A percentile compares a stretch with the other conserved stretches of the same genome.
These are phyloP conservation scores for Diaprepes abbreviatus DNA, from an alignment of 2,888 invertebrate species.

Conservation along the genomic window DNA sequence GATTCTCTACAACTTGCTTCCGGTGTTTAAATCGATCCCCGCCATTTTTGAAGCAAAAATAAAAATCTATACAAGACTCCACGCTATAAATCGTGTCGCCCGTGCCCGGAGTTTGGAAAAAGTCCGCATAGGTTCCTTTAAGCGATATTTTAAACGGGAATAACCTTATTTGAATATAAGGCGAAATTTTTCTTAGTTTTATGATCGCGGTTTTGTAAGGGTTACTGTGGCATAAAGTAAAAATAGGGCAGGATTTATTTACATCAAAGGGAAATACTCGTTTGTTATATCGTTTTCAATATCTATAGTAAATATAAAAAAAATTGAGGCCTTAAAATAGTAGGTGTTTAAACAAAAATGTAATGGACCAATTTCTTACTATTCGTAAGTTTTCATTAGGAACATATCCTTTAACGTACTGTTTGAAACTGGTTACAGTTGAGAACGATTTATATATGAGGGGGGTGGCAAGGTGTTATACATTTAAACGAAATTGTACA, in stretches of 20 bases:
- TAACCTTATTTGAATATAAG: constrained; percentile 34
- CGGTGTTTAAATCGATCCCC: constrained; percentile 58
- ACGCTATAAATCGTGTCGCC: constrained; percentile 39
- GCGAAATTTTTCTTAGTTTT: constrained; percentile 29
- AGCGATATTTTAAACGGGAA: constrained; percentile 31
- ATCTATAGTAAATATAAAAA: too few species aligned
- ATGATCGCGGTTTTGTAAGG: constrained; percentile 5
- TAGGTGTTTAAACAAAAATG: too few species aligned
- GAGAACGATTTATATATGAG: too few species aligned
- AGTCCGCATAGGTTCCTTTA: constrained; percentile 36
- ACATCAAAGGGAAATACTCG: not conserved
- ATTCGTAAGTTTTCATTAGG: too few species aligned
- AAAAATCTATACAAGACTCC: constrained; percentile 49
- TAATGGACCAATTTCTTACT: too few species aligned
- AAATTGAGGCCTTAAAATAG: too few species aligned
- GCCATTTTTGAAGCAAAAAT: constrained; percentile 46
- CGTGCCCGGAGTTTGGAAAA: constrained; percentile 40
- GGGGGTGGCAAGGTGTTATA: too few species aligned
- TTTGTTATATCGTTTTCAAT: too few species aligned
- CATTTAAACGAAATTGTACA: too few species aligned
- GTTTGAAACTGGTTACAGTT: too few species aligned
- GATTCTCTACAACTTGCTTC: constrained; percentile 60
- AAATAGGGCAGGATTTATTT: not conserved
- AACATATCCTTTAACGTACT: too few species aligned
- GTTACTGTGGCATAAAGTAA: constrained; percentile 5